Evolutionary conservation across 2,797 vertebrate species (phyloP).

Genomic region (Pteropus rufus): DNA sequence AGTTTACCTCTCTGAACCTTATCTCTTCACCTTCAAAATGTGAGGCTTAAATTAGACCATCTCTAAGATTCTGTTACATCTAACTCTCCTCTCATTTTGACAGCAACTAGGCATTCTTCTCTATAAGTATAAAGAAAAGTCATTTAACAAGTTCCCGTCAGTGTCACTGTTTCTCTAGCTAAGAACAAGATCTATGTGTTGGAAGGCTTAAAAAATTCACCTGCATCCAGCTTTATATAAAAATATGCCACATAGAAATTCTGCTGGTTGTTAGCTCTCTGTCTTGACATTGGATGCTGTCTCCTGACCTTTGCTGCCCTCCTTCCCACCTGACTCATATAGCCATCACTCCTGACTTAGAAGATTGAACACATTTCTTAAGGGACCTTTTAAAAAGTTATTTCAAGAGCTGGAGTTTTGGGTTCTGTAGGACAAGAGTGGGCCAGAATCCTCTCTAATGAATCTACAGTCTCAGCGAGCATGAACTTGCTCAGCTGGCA

Average conservation of each 20-base stretch:
- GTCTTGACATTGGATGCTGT: background rate
- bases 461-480: background rate
- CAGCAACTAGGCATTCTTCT: background rate
- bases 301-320: background rate
- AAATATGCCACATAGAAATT: background rate
- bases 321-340: background rate
- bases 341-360: background rate
- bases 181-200: background rate
- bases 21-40: background rate
- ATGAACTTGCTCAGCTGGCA: background rate
- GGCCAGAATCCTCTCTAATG: background rate
- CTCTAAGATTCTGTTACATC: background rate
- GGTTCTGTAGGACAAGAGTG: background rate
- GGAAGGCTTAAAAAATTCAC: background rate
- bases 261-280: background rate
- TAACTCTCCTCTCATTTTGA: background rate
- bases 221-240: background rate
- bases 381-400: background rate
- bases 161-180: background rate
- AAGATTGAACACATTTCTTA: background rate
- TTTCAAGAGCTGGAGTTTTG: background rate
- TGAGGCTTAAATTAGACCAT: background rate
- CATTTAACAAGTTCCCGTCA: background rate
- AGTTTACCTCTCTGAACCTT: background rate
- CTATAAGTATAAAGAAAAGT: background rate